A percentile compares a stretch with the other conserved stretches of the same genome.
These are phyloP conservation scores for Argyra leucocephala DNA, from an alignment of 2,888 invertebrate species.

Conservation along the genomic window DNA sequence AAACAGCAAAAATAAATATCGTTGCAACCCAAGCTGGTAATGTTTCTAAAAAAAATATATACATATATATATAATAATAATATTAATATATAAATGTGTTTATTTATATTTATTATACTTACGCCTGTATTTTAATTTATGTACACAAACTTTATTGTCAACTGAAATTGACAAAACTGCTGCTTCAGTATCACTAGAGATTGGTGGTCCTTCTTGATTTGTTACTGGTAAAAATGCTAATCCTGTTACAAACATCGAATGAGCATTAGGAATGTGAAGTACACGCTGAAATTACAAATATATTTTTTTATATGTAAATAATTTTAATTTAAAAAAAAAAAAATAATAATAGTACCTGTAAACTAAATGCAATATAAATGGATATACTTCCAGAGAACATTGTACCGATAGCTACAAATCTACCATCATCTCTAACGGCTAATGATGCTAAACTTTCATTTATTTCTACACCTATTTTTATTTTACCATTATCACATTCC, in stretches of 20 bases:
- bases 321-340: background rate
- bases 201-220: slow-evolving; percentile 58
- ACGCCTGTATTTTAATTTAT: slow-evolving; percentile 74
- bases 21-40: slow-evolving; percentile 75
- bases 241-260: slow-evolving; percentile 95
- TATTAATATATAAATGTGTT: background rate
- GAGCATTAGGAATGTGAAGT: slow-evolving; percentile 72
- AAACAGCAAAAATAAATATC: slow-evolving; percentile 60
- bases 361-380: slow-evolving; percentile 82
- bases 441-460: slow-evolving; percentile 73
- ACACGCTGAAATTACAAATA: slow-evolving; percentile 60
- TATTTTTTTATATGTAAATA: slow-evolving; percentile 4
- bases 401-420: slow-evolving; percentile 84
- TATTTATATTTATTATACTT: slow-evolving; percentile 38
- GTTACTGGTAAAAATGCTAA: slow-evolving; percentile 78
- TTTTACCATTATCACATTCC: slow-evolving; percentile 54
- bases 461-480: slow-evolving; percentile 51
- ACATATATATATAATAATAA: background rate
- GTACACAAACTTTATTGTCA: slow-evolving; percentile 86
- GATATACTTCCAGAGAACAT: slow-evolving; percentile 88
- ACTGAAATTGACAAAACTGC: slow-evolving; percentile 91
- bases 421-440: slow-evolving; percentile 82
- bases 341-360: slow-evolving; percentile 53
- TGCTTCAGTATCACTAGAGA: slow-evolving; percentile 67
- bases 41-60: slow-evolving; percentile 52